phyloP scores from a whole-genome alignment of 1,140 invertebrate species.

The Coenobita brevimanus region DNA sequence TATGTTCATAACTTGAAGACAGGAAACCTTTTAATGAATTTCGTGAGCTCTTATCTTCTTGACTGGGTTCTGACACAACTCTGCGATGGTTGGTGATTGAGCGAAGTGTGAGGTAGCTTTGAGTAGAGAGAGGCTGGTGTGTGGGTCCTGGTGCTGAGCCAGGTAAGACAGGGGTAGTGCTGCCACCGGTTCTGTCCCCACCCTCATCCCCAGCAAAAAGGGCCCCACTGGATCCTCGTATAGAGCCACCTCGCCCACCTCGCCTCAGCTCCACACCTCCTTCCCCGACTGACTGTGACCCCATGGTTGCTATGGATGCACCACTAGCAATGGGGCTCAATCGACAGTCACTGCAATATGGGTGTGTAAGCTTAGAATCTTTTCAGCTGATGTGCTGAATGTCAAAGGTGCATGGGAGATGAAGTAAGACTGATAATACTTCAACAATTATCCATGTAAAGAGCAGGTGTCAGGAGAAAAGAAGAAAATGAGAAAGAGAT shows the following conservation, averaged over 20 bases:
- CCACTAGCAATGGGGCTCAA: conserved; percentile 56
- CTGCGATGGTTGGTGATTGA: conserved; percentile 55
- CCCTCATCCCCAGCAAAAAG: conserved; percentile 50
- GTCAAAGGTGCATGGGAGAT: not conserved
- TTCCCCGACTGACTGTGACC: conserved; percentile 32
- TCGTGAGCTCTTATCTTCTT: conserved; percentile 44
- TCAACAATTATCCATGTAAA: too few relatives aligned
- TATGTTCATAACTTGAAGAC: conserved; percentile 53
- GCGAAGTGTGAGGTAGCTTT: conserved; percentile 54
- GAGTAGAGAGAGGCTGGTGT: conserved; percentile 49
- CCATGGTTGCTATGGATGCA: conserved; percentile 41
- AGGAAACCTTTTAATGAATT: conserved; percentile 58
- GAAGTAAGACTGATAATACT: too few relatives aligned
- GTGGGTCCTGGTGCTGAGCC: conserved; percentile 6
- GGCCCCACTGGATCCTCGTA: conserved; percentile 51
- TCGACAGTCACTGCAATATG: conserved; percentile 41
- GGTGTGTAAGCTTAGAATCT: not conserved
- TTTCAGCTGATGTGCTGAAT: too few relatives aligned
- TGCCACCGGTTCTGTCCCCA: conserved; percentile 24
- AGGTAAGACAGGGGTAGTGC: conserved; percentile 10
- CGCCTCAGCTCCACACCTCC: conserved; percentile 39
- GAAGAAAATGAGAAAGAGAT: too few relatives aligned
- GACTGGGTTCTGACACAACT: conserved; percentile 46
- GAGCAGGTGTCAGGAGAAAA: too few relatives aligned
- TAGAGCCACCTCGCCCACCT: conserved; percentile 48